Percentiles rank a stretch among this genome's conserved stretches.
These are phyloP conservation scores for Idaea straminata DNA, from an alignment of 2,888 invertebrate genomes.

Conservation along the genomic window DNA sequence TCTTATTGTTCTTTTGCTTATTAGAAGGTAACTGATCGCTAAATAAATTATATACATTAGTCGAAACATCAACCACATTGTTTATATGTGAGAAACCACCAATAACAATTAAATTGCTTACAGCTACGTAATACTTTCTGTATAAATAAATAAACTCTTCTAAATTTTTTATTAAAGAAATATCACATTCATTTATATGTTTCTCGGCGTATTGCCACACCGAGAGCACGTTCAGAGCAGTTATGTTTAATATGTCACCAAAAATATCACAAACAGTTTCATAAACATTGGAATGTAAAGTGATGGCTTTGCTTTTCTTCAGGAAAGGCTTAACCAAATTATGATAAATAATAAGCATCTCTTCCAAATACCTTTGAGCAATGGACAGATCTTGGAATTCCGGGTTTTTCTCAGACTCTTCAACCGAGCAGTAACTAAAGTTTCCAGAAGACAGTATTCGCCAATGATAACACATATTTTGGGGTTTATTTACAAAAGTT, in stretches of 20 bases:
- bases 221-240: conserved; percentile 84
- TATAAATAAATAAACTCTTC: conserved; percentile 87
- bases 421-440: conserved; percentile 70
- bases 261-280: conserved; percentile 84
- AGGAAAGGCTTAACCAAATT: conserved; percentile 83
- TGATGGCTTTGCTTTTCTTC: conserved; percentile 80
- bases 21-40: conserved; percentile 77
- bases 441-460: conserved; percentile 71
- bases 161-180: conserved; percentile 84
- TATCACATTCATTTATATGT: conserved; percentile 83
- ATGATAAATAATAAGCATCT: conserved; percentile 82
- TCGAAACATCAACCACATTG: conserved; percentile 81
- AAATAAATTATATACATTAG: conserved; percentile 78
- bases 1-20: conserved; percentile 77
- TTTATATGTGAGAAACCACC: conserved; percentile 85
- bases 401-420: conserved; percentile 59
- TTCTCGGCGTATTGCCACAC: conserved; percentile 85
- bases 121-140: conserved; percentile 84
- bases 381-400: conserved; percentile 78
- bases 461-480: conserved; percentile 73
- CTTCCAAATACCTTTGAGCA: conserved; percentile 86
- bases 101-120: conserved; percentile 87
- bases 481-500: conserved; percentile 56
- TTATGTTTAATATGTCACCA: conserved; percentile 84
- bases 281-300: conserved; percentile 80